Base-by-base conservation (phyloP, 2,797 vertebrate genomes). In the Phaenicophaeus curvirostris region DNA sequence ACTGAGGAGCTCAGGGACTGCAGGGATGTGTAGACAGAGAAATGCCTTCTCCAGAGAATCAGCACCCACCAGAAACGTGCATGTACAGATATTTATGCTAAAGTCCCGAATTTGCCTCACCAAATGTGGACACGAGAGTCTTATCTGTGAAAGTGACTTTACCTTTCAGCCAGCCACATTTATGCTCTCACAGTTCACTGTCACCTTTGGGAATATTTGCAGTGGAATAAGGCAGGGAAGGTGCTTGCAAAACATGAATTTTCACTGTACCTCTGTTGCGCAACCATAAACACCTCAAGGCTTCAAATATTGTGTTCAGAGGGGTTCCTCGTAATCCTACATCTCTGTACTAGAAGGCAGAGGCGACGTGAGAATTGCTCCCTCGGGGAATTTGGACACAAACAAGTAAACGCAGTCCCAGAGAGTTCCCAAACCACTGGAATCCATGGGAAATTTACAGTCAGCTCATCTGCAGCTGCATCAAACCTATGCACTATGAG, bases 301-400 rank as follows among this genome's bases (percentile, higher is more conserved):
- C 25, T 33, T 27, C 2, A 0, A 46, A 25, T 46, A 31, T 39
- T 30, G 33, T 4, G 0, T 10, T 20, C 68, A 57, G 48, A 13
- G 5, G 27, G 3, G 24, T 8, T 50, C n/a, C 80, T 39, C 71
- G 13, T 3, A 15, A 9, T 4, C 89, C 76, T 11, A 13, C 13
- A 0, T 6, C 42, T 5, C 6, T 0, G 12, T 1, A 14, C 19
- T 2, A 48, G 33, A 25, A 42, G 37, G 41, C 6, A 2, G 39
- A 69, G 30, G 75, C 1, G 2, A 37, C 4, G 44, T 1, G 57
- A 33, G 54, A 66, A 30, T 1, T 13, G 44, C 54, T 71, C 23
- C 35, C 65, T 53, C 30, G 28, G 75, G 81, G 88, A 80, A 65
- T 65, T 9, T 3, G 24, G 42, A 50, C 42, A 79, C 53, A 67